phyloP scores from a whole-genome alignment of 2,888 invertebrate species.

The Neocrepidodera transversa region DNA sequence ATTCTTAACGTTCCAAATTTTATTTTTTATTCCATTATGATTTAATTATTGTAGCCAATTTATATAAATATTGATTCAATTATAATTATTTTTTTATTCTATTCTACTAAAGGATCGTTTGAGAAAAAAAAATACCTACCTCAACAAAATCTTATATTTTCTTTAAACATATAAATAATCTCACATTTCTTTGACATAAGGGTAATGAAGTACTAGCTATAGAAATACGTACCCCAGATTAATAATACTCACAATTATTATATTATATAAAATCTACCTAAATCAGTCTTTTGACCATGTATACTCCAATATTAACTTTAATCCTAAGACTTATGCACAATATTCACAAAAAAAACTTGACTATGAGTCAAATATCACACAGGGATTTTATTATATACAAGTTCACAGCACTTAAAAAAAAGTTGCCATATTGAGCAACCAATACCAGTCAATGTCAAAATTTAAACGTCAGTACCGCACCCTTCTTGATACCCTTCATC shows the following conservation, averaged over 20 bases:
- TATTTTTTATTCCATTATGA: too few species aligned
- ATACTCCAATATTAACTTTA: constrained; percentile 49
- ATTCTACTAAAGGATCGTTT: too few species aligned
- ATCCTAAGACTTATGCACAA: constrained; percentile 48
- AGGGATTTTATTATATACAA: constrained; percentile 44
- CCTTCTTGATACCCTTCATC: constrained; percentile 94
- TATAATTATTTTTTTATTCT: too few species aligned
- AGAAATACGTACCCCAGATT: constrained; percentile 37
- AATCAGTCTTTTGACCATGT: constrained; percentile 58
- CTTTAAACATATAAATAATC: constrained; percentile 20
- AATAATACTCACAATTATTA: constrained; percentile 36
- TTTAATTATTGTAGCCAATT: too few species aligned
- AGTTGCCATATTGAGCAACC: constrained; percentile 34
- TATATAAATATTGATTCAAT: too few species aligned
- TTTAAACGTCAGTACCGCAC: constrained; percentile 89
- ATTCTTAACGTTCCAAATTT: too few species aligned
- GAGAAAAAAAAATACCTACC: too few species aligned
- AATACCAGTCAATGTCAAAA: background rate
- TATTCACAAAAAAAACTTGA: constrained; percentile 48
- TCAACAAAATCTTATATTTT: constrained; percentile 24
- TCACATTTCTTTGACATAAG: constrained; percentile 17
- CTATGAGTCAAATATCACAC: constrained; percentile 49
- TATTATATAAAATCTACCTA: constrained; percentile 45
- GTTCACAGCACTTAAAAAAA: constrained; percentile 46
- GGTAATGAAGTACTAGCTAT: constrained; percentile 18